phyloP scores from a whole-genome alignment of 2,113 vertebrate genomes.

The Sterrhoptilus dennistouni region DNA sequence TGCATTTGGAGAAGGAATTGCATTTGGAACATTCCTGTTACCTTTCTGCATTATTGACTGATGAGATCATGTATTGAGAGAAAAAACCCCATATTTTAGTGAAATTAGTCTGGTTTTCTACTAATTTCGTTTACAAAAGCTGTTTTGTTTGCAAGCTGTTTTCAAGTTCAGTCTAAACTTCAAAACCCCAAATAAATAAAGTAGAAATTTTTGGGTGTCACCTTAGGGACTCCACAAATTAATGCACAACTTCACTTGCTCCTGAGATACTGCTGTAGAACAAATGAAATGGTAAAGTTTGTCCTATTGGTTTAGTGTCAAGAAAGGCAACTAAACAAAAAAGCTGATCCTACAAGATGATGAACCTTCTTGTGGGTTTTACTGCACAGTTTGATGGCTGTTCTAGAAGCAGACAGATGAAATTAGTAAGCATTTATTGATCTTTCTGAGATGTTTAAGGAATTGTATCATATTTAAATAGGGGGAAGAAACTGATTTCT shows the following conservation, averaged over 20 bases:
- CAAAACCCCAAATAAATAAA: background rate
- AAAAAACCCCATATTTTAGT: background rate
- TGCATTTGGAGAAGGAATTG: background rate
- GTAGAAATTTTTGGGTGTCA: background rate
- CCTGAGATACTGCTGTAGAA: background rate
- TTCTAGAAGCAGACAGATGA: background rate
- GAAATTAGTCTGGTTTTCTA: background rate
- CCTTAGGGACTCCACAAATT: background rate
- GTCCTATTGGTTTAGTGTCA: background rate
- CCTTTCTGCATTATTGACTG: background rate
- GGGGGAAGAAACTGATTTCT: rapidly evolving
- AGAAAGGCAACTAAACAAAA: background rate
- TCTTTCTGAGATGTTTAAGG: background rate
- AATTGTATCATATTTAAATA: background rate
- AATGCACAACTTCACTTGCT: background rate
- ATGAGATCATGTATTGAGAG: background rate
- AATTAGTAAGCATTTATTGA: background rate
- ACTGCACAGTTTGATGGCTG: background rate
- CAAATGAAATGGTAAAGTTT: background rate
- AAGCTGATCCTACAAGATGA: background rate
- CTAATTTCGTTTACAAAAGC: background rate
- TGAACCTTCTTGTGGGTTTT: background rate
- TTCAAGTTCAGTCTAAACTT: background rate
- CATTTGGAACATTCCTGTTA: background rate
- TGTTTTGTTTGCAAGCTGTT: background rate